Base-by-base conservation (phyloP, 2,888 invertebrate genomes). In the Drosophila lacicola region DNA sequence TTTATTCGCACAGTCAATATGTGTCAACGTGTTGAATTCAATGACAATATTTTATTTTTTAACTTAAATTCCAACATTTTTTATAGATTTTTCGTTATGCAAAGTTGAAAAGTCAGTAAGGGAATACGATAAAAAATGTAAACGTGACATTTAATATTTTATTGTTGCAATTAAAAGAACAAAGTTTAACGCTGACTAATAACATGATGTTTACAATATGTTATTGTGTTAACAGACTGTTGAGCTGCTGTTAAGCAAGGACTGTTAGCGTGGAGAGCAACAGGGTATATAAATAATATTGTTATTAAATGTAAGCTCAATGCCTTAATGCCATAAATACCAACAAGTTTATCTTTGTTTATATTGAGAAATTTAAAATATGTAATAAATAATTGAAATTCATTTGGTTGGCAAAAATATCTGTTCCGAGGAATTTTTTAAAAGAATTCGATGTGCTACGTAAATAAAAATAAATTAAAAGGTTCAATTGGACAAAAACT, bases 1-100 rank as follows among this genome's bases (percentile, higher is more conserved):
- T 42, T 57, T 44, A 74, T 74, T 57, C 67, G 37, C 4, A 33
- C 14, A 39, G 21, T 39, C 49, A 69, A 70, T 54, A 54, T 71
- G 42, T 54, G 71, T 34, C 50, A 54, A 46, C n/a, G 29, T 58
- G 65, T 58, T 41, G 36, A 19, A 13, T 14, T 10, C 46, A 47
- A 62, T 63, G 34, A 41, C 19, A 19, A 14, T 9, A 37, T 34
- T 45, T 45, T 45, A n/a, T 5, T 39, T 57, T 53, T 47, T 2
- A 13, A 17, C 36, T 46, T 17, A 13, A 10, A 25, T 34, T 41
- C 1, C 11, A 9, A 11, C 6, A 17, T 33, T 25, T 37, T 19
- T 9, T 46, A 39, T 33, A 14, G 0, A n/a, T 36, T 50, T 37
- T 1, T 13, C 39, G 17, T 39, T 34, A 17, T 50, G 3, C 10